phyloP scores from a whole-genome alignment of 2,113 vertebrate species.

The Reinhardtius hippoglossoides region DNA sequence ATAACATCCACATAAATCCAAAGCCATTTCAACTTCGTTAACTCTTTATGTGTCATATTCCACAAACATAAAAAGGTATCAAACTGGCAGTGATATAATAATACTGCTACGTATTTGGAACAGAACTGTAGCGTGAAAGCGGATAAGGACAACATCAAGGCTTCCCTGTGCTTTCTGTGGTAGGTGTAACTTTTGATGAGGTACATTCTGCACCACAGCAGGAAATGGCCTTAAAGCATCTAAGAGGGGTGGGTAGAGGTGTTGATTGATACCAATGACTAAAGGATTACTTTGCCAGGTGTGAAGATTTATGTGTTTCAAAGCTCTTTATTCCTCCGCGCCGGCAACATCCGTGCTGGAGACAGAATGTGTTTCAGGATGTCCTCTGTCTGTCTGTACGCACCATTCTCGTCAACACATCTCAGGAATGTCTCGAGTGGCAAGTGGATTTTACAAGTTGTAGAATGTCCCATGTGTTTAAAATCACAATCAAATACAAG shows the following conservation, averaged over 20 bases:
- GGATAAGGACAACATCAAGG: neutral
- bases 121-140: neutral
- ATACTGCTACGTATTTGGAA: neutral
- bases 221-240: conserved; percentile 33
- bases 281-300: conserved; percentile 29
- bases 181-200: conserved; percentile 10
- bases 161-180: neutral
- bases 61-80: neutral
- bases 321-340: neutral
- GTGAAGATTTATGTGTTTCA: conserved; percentile 38
- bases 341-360: neutral
- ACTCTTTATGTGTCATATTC: neutral
- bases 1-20: no score
- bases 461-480: no score
- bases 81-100: neutral
- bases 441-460: no score
- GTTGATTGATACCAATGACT: conserved; percentile 44
- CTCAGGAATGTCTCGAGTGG: neutral
- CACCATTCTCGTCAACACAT: neutral
- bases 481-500: neutral
- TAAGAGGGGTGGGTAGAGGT: conserved; percentile 11
- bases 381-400: neutral
- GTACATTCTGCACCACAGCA: conserved; percentile 28
- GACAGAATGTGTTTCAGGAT: neutral
- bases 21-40: no score